A percentile compares a stretch with the other conserved stretches of the same genome.
phyloP scores from a whole-genome alignment of 2,113 vertebrate species.

The Podiceps cristatus region DNA sequence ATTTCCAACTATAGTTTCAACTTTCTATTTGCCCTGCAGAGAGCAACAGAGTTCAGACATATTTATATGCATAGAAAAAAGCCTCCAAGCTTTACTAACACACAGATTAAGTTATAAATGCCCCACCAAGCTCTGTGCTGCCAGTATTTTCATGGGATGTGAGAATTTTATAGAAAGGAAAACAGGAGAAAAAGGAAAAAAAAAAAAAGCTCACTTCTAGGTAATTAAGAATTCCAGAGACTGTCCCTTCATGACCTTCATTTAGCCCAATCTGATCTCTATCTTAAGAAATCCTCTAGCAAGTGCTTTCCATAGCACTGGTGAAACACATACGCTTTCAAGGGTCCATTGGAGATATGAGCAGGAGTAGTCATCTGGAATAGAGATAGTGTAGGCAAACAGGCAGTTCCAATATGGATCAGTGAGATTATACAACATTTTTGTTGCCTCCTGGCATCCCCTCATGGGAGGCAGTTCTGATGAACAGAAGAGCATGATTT shows the following conservation, averaged over 20 bases:
- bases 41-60: not conserved
- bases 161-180: not conserved
- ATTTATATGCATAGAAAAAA: not conserved
- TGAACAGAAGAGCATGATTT: not conserved
- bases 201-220: accelerated
- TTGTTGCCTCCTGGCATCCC: not conserved
- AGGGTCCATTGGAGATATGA: not conserved
- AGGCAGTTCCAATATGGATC: accelerated
- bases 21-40: not conserved
- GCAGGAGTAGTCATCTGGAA: not conserved
- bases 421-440: not conserved
- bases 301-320: not conserved
- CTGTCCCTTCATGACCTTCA: not conserved
- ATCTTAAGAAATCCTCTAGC: not conserved
- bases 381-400: not conserved
- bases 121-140: not conserved
- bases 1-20: not conserved
- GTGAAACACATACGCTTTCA: not conserved
- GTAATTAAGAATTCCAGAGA: not conserved
- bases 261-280: not conserved
- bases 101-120: not conserved
- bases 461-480: not conserved
- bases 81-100: not conserved
- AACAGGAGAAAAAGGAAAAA: accelerated
- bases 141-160: not conserved